Evolutionary conservation across 1,140 invertebrate genomes (phyloP).

Genomic region (Meloidogyne floridensis): DNA sequence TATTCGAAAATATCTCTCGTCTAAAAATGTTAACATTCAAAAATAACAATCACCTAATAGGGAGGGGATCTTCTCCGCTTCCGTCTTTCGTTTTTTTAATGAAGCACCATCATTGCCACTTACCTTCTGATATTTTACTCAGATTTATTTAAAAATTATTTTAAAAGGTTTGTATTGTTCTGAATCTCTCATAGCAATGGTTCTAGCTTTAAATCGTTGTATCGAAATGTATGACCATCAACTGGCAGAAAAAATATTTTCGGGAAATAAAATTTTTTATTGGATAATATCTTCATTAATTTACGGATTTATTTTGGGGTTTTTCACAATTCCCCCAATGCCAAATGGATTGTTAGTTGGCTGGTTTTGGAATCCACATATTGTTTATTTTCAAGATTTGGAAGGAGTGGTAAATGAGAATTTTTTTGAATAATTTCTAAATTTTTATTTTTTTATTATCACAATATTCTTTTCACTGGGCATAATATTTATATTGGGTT

Average conservation of each 20-base stretch:
- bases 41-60: too few relatives aligned
- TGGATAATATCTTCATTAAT: constrained; percentile 28
- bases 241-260: constrained; percentile 28
- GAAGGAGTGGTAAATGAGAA: constrained; percentile 7
- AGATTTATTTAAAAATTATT: neutral
- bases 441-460: constrained; percentile 13
- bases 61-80: too few relatives aligned
- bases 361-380: constrained; percentile 42
- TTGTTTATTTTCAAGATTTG: constrained; percentile 33
- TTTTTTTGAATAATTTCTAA: neutral
- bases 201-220: constrained; percentile 41
- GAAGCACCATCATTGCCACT: too few relatives aligned
- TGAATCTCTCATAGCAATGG: constrained; percentile 24
- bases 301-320: constrained; percentile 30
- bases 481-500: constrained; percentile 30
- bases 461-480: constrained; percentile 16
- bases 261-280: constrained; percentile 5
- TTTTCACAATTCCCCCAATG: constrained; percentile 36
- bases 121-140: neutral
- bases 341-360: constrained; percentile 35
- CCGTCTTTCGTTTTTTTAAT: too few relatives aligned
- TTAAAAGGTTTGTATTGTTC: constrained; percentile 22
- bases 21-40: too few relatives aligned
- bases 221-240: constrained; percentile 29
- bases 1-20: too few relatives aligned